phyloP scores from a whole-genome alignment of 2,888 invertebrate species.

The Allolobophora icterica region DNA sequence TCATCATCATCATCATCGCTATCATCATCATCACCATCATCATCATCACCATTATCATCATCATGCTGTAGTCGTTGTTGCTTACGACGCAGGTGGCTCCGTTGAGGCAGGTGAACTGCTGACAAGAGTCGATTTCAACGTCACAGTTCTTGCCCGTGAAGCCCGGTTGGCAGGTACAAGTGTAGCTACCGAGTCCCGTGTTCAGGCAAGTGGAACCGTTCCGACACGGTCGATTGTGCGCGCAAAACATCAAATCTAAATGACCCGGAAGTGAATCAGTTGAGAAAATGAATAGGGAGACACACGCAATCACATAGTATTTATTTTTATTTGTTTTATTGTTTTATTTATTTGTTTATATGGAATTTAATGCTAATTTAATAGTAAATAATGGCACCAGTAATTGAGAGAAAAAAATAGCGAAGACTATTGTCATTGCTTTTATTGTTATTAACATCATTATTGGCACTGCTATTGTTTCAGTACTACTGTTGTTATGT shows the following conservation, averaged over 20 bases:
- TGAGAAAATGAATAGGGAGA: background rate
- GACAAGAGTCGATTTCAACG: slow-evolving; percentile 77
- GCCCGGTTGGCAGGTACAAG: slow-evolving; percentile 87
- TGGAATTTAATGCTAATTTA: too few species aligned
- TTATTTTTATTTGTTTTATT: too few species aligned
- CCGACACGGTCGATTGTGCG: slow-evolving; percentile 89
- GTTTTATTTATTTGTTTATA: too few species aligned
- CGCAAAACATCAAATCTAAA: slow-evolving; percentile 94
- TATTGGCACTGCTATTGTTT: background rate
- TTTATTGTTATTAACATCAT: too few species aligned
- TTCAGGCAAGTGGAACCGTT: slow-evolving; percentile 94
- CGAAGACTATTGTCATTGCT: too few species aligned
- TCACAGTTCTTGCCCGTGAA: slow-evolving; percentile 91
- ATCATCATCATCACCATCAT: background rate
- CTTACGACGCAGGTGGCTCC: slow-evolving; percentile 31
- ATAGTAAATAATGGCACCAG: too few species aligned
- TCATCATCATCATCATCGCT: background rate
- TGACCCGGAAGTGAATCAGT: background rate
- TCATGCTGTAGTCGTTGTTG: background rate
- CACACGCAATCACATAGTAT: too few species aligned
- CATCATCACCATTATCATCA: background rate
- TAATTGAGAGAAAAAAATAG: too few species aligned
- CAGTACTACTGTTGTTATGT: background rate
- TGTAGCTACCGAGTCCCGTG: slow-evolving; percentile 92
- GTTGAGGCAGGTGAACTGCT: slow-evolving; percentile 29